Evolutionary conservation across 2,888 invertebrate genomes (phyloP), one percentile per base, ranked within the genome.

Genomic region (Drosophila paramelanica): DNA sequence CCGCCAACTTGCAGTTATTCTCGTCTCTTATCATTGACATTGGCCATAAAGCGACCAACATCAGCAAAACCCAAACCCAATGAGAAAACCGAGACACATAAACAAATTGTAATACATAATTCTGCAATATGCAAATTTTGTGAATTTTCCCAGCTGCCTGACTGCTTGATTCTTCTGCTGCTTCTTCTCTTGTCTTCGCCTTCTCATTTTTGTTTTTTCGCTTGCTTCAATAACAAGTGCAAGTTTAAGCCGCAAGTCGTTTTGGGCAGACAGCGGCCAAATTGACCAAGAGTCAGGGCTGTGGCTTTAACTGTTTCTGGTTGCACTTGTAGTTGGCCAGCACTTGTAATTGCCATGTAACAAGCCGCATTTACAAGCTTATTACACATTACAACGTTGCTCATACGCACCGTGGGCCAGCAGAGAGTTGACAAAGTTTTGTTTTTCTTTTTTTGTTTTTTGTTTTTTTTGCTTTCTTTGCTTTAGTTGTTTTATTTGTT

Each of bases 341-440:
- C 38, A 10, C 33, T 47, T 67, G 77, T 75, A 68, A 73, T 68
- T 56, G 74, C 38, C 72, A 51, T 72, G 60, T 70, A 60, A 66
- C 56, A 76, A 47, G 73, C 46, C 50, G 36, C 38, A 20, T 42
- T 67, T 56, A 72, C 59, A 57, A 58, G 20, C 27, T 53, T 45
- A 67, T 75, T 67, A 59, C 47, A 39, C 51, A 68, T 76, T 66
- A 64, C 11, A 25, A 27, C 27, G 20, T 60, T 45, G 27, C 79
- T 60, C 84, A 81, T 81, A 83, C 87, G 81, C 84, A 62, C 25
- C 42, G 72, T 68, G 57, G 47, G 53, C 64, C 67, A 57, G 45
- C 59, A 53, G 58, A 43, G 53, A 51, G 67, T 67, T 64, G 67
- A 67, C 66, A 67, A 52, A 42, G 41, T 59, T 73, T 67, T 17